phyloP scores from a whole-genome alignment of 2,113 vertebrate genomes.

The Tragulus kanchil region DNA sequence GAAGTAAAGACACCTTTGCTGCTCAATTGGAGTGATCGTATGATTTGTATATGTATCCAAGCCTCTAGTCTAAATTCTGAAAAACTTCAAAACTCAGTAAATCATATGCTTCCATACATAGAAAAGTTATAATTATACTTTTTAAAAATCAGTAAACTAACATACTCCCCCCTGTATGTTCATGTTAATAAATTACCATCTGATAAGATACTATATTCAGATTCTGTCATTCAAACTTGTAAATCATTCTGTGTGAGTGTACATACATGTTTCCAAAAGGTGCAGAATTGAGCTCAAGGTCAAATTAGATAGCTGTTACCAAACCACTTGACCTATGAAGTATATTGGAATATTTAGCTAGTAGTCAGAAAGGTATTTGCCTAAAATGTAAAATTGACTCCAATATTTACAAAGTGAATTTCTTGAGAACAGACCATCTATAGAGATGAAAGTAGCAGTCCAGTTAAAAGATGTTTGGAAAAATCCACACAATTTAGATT shows the following conservation, averaged over 20 bases:
- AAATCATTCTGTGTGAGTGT: neutral
- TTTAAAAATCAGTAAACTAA: neutral
- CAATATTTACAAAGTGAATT: neutral
- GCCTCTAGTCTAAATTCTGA: neutral
- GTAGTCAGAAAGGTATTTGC: neutral
- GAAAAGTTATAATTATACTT: neutral
- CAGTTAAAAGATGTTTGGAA: neutral
- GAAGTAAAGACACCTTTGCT: neutral
- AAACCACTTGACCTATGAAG: neutral
- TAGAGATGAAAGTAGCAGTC: neutral
- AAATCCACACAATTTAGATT: neutral
- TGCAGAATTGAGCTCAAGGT: neutral
- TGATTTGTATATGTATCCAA: neutral
- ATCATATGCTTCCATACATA: neutral
- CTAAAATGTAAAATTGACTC: neutral
- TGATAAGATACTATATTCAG: neutral
- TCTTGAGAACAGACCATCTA: neutral
- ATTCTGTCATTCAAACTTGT: neutral
- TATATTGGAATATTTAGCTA: neutral
- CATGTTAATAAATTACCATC: neutral
- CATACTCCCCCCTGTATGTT: neutral
- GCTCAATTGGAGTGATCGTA: neutral
- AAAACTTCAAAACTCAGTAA: neutral
- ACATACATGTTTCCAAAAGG: neutral
- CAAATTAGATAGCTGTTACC: neutral